These are phyloP conservation scores for Nothoprocta pentlandii DNA, from an alignment of 2,113 vertebrate genomes.

Conservation along the genomic window DNA sequence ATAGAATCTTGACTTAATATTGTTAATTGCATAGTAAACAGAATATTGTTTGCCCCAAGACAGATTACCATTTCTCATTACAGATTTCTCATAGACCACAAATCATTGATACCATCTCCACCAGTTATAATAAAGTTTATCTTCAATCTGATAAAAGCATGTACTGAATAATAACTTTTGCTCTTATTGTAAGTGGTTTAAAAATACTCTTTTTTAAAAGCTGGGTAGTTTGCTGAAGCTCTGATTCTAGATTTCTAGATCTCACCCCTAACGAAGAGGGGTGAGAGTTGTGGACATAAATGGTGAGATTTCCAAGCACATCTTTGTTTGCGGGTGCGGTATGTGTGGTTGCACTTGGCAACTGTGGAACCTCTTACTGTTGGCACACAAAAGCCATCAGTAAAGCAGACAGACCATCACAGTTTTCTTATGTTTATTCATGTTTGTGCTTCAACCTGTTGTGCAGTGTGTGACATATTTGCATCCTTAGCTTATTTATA, in stretches of 20 bases:
- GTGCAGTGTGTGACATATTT: neutral
- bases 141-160: slow-evolving; percentile 70
- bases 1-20: slow-evolving; percentile 55
- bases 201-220: slow-evolving; percentile 42
- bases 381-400: neutral
- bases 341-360: neutral
- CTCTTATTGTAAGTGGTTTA: slow-evolving; percentile 55
- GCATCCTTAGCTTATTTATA: neutral
- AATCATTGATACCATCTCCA: slow-evolving; percentile 63
- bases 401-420: neutral
- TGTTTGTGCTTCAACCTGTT: neutral
- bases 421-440: neutral
- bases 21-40: slow-evolving; percentile 63
- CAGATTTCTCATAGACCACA: slow-evolving; percentile 43
- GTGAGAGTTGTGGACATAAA: neutral
- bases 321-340: neutral
- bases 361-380: neutral
- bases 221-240: slow-evolving; percentile 30
- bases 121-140: slow-evolving; percentile 48
- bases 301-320: neutral
- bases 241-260: neutral
- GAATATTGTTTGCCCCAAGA: slow-evolving; percentile 69
- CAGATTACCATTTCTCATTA: slow-evolving; percentile 66
- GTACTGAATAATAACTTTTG: slow-evolving; percentile 71
- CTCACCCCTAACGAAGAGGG: neutral